Percentiles rank a stretch among this genome's conserved stretches.
Conservation (phyloP, 2,888 invertebrate genomes). For the Carcina quercana region DNA sequence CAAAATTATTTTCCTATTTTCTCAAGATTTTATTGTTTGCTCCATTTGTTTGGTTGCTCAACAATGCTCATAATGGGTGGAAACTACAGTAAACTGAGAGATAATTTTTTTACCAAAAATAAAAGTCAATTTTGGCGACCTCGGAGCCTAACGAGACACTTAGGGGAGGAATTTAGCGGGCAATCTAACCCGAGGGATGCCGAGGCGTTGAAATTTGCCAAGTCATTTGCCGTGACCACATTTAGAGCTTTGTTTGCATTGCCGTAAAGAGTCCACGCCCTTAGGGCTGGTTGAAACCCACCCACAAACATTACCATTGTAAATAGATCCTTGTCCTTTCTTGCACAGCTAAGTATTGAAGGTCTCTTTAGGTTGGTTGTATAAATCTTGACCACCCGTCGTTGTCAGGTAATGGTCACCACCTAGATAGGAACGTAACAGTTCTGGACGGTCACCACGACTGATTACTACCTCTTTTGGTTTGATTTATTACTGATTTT, state of each 20-base stretch:
- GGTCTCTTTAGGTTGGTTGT: constrained; percentile 34
- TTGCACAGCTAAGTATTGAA: constrained; percentile 15
- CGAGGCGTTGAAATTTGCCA: constrained; percentile 61
- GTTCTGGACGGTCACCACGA: constrained; percentile 35
- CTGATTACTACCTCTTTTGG: constrained; percentile 31
- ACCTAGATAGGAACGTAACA: constrained; percentile 48
- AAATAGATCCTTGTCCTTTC: constrained; percentile 21
- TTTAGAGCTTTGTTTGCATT: constrained; percentile 61
- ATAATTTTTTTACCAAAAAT: constrained; percentile 22
- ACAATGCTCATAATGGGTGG: too few species aligned
- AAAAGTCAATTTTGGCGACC: constrained; percentile 29
- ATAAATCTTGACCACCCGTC: constrained; percentile 38
- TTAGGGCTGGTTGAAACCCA: constrained; percentile 29
- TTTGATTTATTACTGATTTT: constrained; percentile 1
- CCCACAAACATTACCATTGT: constrained; percentile 33
- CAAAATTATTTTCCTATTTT: too few species aligned
- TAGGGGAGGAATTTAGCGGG: constrained; percentile 36
- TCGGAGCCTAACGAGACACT: constrained; percentile 17
- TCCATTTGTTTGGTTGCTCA: too few species aligned
- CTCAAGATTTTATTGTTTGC: too few species aligned
- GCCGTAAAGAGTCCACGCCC: constrained; percentile 62
- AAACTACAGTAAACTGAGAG: too few species aligned
- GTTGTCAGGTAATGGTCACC: constrained; percentile 55
- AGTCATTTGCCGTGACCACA: constrained; percentile 43
- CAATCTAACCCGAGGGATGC: constrained; percentile 44